Evolutionary conservation across 2,797 vertebrate genomes (phyloP).

Genomic region (Sebastes vulpes): DNA sequence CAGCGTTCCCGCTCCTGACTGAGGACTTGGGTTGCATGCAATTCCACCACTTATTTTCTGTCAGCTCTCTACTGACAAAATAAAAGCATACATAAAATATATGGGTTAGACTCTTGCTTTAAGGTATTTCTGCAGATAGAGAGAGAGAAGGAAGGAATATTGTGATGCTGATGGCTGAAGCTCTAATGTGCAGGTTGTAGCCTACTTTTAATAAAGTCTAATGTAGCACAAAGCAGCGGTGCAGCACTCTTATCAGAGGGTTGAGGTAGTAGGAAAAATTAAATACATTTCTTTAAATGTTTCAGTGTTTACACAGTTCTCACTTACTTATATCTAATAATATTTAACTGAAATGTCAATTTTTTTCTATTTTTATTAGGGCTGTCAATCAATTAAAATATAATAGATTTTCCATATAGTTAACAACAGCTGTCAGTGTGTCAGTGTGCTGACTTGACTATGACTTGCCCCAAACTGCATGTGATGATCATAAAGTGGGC

Average conservation of each 20-base stretch:
- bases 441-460: no score
- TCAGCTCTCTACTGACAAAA: background rate
- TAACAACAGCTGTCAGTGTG: no score
- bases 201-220: slow-evolving; percentile 13
- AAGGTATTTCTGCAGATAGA: background rate
- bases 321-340: no score
- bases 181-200: background rate
- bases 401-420: no score
- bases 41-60: background rate
- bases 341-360: no score
- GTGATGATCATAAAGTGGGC: no score
- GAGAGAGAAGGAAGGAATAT: background rate
- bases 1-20: background rate
- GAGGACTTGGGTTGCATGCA: background rate
- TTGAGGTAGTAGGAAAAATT: background rate
- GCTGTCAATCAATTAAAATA: no score
- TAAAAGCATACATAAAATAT: background rate
- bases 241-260: no score
- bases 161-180: background rate
- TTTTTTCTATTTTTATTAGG: no score
- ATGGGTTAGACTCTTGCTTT: background rate
- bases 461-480: no score
- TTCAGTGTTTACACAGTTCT: no score
- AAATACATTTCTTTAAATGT: no score
- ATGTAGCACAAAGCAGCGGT: background rate